Evolutionary conservation across 2,797 vertebrate species (phyloP), one percentile per base, ranked within the genome.

Genomic region (Erethizon dorsatum): DNA sequence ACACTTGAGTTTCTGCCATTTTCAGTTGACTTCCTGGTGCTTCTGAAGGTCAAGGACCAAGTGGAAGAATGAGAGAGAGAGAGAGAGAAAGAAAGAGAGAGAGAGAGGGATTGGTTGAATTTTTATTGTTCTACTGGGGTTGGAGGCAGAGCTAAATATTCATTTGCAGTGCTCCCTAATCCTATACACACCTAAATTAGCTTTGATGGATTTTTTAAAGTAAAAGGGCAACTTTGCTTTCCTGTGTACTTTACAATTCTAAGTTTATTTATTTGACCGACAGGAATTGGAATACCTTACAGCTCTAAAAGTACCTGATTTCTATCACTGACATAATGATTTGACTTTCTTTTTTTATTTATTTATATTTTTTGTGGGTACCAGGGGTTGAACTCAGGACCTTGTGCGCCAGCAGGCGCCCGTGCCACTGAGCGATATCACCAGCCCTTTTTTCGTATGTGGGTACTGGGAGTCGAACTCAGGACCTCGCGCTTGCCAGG

Each of bases 1-100:
- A 73, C 69, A 88, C 87, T 95, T 83, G 91, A 84, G 78, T 88
- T 97, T 52, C 78, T 75, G 54, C 69, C 45, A 86, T 96, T 97
- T 96, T 50, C 69, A 92, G 22, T 28, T 93, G 71, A 93, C 2
- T 28, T 91, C 65, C n/a, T 50, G n/a, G 10, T 26, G 37, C 54
- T 57, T 59, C 0, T 0, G 79, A 96, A 67, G 41, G 65, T 54
- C 47, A 17, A 96, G 65, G 57, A 96, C 15, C 6, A 78, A 78
- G 15, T 28, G 28, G 47, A 31, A 24, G 10, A 33, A 15, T 4
- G 14, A 26, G 2, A 10, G 20, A 57, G 45, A 17, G 20, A 24
- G 24, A 45, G 26, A 56, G 37, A 2, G 5, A 22, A 3, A 1
- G 9, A 14, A 0, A 9, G 1, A 3, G 1, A 73, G 8, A 45